Evolutionary conservation across 2,113 vertebrate genomes (phyloP), one percentile per base, ranked within the genome.

Genomic region (Dicaeum eximium): DNA sequence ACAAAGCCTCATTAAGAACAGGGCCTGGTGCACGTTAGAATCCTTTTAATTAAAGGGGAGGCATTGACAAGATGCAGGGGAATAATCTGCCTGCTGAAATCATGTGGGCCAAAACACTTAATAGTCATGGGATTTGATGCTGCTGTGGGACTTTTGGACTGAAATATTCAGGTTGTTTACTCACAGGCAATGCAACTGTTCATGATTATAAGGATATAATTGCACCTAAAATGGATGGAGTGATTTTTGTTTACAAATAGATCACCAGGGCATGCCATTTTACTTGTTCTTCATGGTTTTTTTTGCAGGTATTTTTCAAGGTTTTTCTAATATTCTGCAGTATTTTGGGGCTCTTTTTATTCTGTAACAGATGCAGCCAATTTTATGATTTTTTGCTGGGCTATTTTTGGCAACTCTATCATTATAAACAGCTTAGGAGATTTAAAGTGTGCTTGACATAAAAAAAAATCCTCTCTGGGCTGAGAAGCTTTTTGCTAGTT

Each of bases 351-450:
- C 53, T 86, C 44, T 91, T 62, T 83, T 14, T 88, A 9, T 88
- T 95, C 69, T 91, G 57, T 89, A 92, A 86, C 53, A 95, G 73
- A 95, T 96, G 94, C 84, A 74, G 82, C 87, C 71, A 92, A 95
- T 95, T 94, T 88, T 11, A 14, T 80, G 56, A 65, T 79, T 89
- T 87, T 93, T 61, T 89, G 89, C 80, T 94, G 53, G 56, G 38
- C 83, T 97, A 74, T 97, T 97, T 95, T 92, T 97, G 93, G 95
- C 71, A 90, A 56, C 40, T 94, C 35, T 77, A 51, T 88, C 64
- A 85, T 82, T 95, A 79, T 94, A 94, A 95, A 95, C 80, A 80
- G 91, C 91, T 96, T 96, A 95, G 83, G 82, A 93, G 88, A 93
- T 93, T 94, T 96, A 91, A 96, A 95, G 80, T 77, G 47, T 80